Evolutionary conservation across 2,113 vertebrate genomes (phyloP), one percentile per base, ranked within the genome.

Genomic region (Lynx canadensis): DNA sequence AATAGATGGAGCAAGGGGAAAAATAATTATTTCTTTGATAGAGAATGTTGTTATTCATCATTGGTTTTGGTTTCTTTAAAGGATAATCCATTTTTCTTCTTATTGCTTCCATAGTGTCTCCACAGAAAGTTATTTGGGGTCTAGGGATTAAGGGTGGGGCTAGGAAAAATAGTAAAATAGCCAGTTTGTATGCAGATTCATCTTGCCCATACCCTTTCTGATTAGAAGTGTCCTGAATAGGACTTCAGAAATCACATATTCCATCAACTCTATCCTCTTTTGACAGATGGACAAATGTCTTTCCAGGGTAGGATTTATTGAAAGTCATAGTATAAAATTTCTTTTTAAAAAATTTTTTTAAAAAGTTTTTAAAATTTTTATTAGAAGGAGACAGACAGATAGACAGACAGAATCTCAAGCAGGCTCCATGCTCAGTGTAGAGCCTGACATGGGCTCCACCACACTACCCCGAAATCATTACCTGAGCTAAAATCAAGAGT

Each of bases 21-120:
- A 57, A 86, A 95, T 5, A 88, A 71, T 92, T 9, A 84, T 89
- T 82, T 97, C 48, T 79, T 92, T 89, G 65, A 82, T 57, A 89
- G 14, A 55, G 36, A 92, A 48, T 65, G 23, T 41, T 79, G 33
- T 74, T 92, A 90, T 48, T 94, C 52, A 38, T 82, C 57, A 60
- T 23, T 60, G 57, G 21, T 60, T 97, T 68, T 76, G 11, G 41
- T 94, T 78, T 65, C 55, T 81, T 38, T 84, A 80, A 82, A 78
- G 45, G 31, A 9, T 16, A 83, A 82, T 78, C 15, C 15, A 38
- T 31, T 63, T 84, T 80, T 3, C 57, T 97, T 97, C 63, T 74
- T 94, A 82, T 27, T 74, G n/a, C 80, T 96, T 97, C 27, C 55
- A n/a, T 60, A 89, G 31, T 65, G 29, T 82, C 57, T 68, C 82